Conservation (phyloP, 2,113 vertebrate species). For the Paraplagusia blochii region DNA sequence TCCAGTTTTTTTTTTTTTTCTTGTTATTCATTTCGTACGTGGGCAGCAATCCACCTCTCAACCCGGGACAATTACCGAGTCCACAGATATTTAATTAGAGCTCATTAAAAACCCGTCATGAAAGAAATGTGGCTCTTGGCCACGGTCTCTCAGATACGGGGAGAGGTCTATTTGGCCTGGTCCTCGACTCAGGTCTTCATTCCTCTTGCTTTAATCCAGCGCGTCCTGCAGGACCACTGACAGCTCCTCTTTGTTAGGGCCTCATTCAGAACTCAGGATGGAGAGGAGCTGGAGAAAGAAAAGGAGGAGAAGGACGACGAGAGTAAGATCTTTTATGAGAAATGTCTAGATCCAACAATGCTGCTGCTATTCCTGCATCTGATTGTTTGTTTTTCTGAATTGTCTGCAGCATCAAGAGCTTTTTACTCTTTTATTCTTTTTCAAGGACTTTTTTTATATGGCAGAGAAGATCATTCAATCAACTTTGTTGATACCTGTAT, state of each 20-base stretch:
- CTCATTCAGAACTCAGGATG: constrained; percentile 53
- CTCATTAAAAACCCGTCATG: constrained; percentile 67
- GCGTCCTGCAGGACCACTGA: constrained; percentile 48
- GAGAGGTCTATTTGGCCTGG: constrained; percentile 55
- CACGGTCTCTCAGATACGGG: constrained; percentile 58
- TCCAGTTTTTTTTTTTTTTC: constrained; percentile 31
- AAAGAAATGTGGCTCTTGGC: constrained; percentile 71
- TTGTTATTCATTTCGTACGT: constrained; percentile 41
- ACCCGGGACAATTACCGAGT: constrained; percentile 45
- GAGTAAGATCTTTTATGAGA: constrained; percentile 47
- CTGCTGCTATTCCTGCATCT: constrained; percentile 42
- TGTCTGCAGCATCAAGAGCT: constrained; percentile 41
- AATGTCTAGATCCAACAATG: constrained; percentile 49
- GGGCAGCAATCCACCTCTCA: constrained; percentile 44
- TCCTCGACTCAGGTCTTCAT: constrained; percentile 63
- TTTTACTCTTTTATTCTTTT: no score
- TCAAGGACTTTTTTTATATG: no score
- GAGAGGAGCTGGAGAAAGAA: constrained; percentile 20
- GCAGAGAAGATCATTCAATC: no score
- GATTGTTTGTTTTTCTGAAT: constrained; percentile 67
- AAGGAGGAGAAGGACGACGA: constrained; percentile 15
- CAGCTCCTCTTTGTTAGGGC: constrained; percentile 57
- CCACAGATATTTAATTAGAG: constrained; percentile 67
- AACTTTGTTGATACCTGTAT: no score
- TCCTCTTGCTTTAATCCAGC: constrained; percentile 56